Percentiles rank a stretch among this genome's conserved stretches.
Evolutionary conservation across 2,888 invertebrate species (phyloP).

Genomic region (Lasius platythorax): DNA sequence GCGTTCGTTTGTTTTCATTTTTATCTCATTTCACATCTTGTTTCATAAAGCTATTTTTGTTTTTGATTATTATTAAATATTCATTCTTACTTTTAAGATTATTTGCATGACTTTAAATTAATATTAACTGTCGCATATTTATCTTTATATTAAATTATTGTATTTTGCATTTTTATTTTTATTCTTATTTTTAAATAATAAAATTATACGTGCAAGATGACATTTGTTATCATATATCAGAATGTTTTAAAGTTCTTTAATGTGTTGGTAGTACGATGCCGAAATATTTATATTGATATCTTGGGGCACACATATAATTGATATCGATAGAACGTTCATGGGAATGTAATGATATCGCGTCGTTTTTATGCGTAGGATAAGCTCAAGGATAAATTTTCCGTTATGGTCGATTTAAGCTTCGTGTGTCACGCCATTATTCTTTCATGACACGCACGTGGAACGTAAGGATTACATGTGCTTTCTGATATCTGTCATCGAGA

Average conservation of each 20-base stretch:
- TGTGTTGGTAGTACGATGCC: background rate
- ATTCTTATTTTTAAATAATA: background rate
- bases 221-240: background rate
- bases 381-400: constrained; percentile 25
- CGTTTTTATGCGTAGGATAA: constrained; percentile 14
- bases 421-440: constrained; percentile 18
- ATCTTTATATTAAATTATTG: background rate
- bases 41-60: background rate
- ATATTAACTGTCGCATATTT: background rate
- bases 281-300: constrained; percentile 25
- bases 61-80: background rate
- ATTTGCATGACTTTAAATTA: background rate
- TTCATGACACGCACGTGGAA: constrained; percentile 15
- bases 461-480: constrained; percentile 19
- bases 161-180: background rate
- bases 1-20: background rate
- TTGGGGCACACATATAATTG: background rate
- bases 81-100: background rate
- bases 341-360: constrained; percentile 24
- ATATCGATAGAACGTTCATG: constrained; percentile 24
- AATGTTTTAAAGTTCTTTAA: background rate
- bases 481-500: background rate
- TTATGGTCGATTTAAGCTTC: constrained; percentile 29
- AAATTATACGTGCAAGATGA: background rate
- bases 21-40: background rate